These are phyloP conservation scores for Troglohyphantes excavatus DNA, from an alignment of 2,888 invertebrate species.

Conservation along the genomic window DNA sequence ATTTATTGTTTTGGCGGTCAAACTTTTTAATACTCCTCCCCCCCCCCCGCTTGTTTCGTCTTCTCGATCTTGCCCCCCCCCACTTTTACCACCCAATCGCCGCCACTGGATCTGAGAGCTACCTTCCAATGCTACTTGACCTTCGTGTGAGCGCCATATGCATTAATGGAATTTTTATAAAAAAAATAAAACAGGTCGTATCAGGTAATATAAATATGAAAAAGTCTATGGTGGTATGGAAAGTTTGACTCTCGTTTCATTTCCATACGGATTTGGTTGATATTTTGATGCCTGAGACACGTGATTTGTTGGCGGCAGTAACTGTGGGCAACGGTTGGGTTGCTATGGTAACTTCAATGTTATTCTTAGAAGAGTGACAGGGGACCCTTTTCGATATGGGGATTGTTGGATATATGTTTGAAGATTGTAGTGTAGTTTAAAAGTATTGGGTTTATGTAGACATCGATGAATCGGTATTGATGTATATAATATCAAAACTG, in stretches of 20 bases:
- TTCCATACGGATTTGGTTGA: slow-evolving; percentile 26
- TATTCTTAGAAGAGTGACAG: slow-evolving; percentile 46
- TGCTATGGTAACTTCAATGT: slow-evolving; percentile 67
- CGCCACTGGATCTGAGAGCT: too few species aligned
- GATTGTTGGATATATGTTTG: background rate
- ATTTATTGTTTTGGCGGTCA: too few species aligned
- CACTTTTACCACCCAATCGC: too few species aligned
- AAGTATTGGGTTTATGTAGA: background rate
- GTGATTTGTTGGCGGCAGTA: slow-evolving; percentile 75
- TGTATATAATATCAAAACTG: too few species aligned
- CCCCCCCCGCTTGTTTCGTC: too few species aligned
- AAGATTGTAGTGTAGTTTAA: background rate
- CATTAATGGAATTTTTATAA: slow-evolving; percentile 44
- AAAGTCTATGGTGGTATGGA: background rate
- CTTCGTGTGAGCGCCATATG: slow-evolving; percentile 33
- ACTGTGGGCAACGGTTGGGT: slow-evolving; percentile 73
- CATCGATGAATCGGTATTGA: too few species aligned
- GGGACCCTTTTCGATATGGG: background rate
- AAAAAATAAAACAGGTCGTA: slow-evolving; percentile 46
- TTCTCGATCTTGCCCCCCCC: too few species aligned
- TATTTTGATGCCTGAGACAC: slow-evolving; percentile 60
- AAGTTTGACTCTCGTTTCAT: slow-evolving; percentile 50
- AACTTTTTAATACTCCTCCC: too few species aligned
- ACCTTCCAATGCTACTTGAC: slow-evolving; percentile 52
- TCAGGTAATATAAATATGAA: slow-evolving; percentile 65